Evolutionary conservation across 92 coral and sea anemone species (phyloP).

Genomic region (Palythoa grandis): DNA sequence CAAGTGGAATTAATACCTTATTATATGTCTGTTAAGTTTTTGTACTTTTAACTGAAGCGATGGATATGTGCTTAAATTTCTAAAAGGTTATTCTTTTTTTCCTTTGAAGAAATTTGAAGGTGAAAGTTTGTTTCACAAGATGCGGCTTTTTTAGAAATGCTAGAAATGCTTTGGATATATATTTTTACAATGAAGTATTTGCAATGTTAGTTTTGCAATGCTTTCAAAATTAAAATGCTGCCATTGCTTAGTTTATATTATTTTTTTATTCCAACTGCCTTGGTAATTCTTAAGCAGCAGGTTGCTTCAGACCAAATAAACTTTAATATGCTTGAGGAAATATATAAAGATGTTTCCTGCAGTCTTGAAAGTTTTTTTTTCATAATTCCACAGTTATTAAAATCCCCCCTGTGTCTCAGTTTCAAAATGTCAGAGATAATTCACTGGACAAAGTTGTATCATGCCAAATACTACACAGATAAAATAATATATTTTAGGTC

Average conservation of each 20-base stretch:
- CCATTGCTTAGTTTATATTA: not conserved
- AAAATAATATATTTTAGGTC: not conserved
- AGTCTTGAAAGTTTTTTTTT: conserved; percentile 11
- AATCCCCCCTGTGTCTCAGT: not conserved
- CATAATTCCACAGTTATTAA: not conserved
- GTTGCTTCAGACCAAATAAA: not conserved
- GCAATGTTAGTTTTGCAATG: not conserved
- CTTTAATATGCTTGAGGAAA: conserved; percentile 13
- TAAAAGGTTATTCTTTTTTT: not conserved
- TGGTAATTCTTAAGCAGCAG: not conserved
- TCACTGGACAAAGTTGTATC: not conserved
- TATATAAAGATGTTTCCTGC: conserved; percentile 7
- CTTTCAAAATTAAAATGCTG: not conserved
- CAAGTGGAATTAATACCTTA: not conserved
- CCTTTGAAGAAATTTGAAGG: not conserved
- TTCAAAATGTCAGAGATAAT: not conserved
- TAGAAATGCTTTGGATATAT: not conserved
- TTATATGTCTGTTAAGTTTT: not conserved
- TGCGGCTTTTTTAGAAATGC: not conserved
- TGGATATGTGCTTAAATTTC: not conserved
- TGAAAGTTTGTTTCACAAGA: not conserved
- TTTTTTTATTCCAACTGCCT: not conserved
- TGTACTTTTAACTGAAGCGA: conserved; percentile 2
- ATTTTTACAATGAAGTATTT: not conserved
- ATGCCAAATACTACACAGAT: not conserved